Evolutionary conservation across 2,113 vertebrate species (phyloP), one percentile per base, ranked within the genome.

Genomic region (Osmerus mordax): DNA sequence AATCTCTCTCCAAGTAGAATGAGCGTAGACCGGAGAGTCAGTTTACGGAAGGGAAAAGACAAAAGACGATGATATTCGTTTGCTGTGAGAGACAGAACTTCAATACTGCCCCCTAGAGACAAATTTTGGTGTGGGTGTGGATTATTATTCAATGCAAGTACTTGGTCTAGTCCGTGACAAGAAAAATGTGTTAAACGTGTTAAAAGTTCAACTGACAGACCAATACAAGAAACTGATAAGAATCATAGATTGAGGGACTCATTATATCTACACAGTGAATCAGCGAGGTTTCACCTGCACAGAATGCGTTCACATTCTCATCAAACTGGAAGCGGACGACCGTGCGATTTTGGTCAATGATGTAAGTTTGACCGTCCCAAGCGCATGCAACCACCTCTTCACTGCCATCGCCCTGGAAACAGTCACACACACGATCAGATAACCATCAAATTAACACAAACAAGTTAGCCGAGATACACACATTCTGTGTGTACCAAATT

Each of bases 331-430:
- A 99, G 2, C 97, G 93, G 72, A 97, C 95, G 0, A 99, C 97
- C 0, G 92, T 94, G 28, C 97, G 92, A 14, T 94, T 94, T 79
- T 98, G 96, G 85, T 99, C 97, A 0, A 99, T 97, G 83, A 99
- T 98, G 76, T 99, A 99, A 0, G 97, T 99, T 84, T 99, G 98
- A 15, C 97, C 97, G 0, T 99, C 97, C 97, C 97, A 99, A 0
- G 97, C 97, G 62, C 97, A 99, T 0, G 97, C 98, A 2, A 99
- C 94, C 75, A 99, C 98, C 84, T 99, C 98, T 78, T 99, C 98
- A 0, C 91, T 89, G 32, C 96, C 96, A 0, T 99, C 95, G 19
- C 96, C 95, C 98, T 99, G 87, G 32, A 87, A 53, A 64, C 60
- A 72, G 9, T 23, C 60, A 65, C 12, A 29, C 4, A 12, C 19